A percentile compares a stretch with the other conserved stretches of the same genome.
Conservation (phyloP, 2,113 vertebrate species). For the Cyprinodon variegatus region DNA sequence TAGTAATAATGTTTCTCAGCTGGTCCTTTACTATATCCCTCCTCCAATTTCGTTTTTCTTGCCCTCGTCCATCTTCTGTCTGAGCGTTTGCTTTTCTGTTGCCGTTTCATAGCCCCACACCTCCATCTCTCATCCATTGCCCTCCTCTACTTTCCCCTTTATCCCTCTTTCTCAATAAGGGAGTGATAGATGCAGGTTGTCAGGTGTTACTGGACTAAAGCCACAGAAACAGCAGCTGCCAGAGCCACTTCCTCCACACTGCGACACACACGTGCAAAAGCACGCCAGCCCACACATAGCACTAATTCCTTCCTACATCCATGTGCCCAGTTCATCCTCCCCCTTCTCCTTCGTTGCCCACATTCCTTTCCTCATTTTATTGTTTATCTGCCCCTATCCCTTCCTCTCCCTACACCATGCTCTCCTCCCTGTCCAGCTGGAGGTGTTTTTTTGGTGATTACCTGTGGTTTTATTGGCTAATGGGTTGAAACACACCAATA, state of each 20-base stretch:
- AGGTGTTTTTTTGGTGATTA: conserved; percentile 81
- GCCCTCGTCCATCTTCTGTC: conserved; percentile 11
- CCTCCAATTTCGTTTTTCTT: background rate
- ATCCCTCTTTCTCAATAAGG: conserved; percentile 85
- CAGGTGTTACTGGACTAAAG: conserved; percentile 81
- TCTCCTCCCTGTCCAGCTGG: conserved; percentile 81
- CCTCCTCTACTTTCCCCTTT: conserved; percentile 63
- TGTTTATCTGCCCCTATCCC: conserved; percentile 36
- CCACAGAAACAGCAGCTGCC: conserved; percentile 83
- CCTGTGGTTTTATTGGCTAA: conserved; percentile 85
- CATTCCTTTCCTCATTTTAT: conserved; percentile 41
- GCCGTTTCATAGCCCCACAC: conserved; percentile 40
- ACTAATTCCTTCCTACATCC: conserved; percentile 59
- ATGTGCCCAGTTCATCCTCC: conserved; percentile 39
- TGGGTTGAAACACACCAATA: conserved; percentile 86
- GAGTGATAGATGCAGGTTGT: conserved; percentile 87
- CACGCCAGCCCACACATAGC: conserved; percentile 29
- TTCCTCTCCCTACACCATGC: conserved; percentile 35
- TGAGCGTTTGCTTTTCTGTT: conserved; percentile 35
- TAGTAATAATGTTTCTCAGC: too few species aligned
- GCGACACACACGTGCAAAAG: conserved; percentile 55
- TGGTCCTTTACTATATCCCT: background rate
- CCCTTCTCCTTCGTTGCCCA: conserved; percentile 23
- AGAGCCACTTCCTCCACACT: conserved; percentile 76
- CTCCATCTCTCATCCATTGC: conserved; percentile 46